phyloP scores from a whole-genome alignment of 2,113 vertebrate species.

The Stigmatopora nigra region DNA sequence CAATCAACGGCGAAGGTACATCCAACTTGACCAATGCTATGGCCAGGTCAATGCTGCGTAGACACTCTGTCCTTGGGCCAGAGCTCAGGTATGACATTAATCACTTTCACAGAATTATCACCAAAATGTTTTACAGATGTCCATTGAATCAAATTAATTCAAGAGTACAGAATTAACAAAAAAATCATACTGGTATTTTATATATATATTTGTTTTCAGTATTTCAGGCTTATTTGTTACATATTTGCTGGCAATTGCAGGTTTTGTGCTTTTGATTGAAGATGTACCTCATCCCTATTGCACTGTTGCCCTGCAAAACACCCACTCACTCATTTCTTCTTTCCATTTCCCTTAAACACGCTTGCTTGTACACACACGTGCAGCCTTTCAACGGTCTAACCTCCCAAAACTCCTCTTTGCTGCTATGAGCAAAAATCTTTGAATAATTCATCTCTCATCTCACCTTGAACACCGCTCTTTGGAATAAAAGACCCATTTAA shows the following conservation, averaged over 20 bases:
- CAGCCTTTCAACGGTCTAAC: slow-evolving; percentile 49
- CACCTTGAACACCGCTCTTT: slow-evolving; percentile 60
- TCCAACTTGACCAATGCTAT: slow-evolving; percentile 79
- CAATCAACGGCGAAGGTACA: slow-evolving; percentile 85
- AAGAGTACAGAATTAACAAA: no score
- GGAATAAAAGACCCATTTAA: slow-evolving; percentile 62
- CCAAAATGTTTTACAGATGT: neutral
- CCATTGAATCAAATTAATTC: no score
- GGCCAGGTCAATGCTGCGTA: slow-evolving; percentile 87
- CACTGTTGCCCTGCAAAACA: slow-evolving; percentile 46
- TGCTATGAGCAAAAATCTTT: slow-evolving; percentile 55
- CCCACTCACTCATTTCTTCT: slow-evolving; percentile 37
- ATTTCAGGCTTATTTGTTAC: slow-evolving; percentile 30
- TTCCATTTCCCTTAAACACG: slow-evolving; percentile 13
- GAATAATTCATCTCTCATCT: slow-evolving; percentile 66
- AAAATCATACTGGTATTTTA: no score
- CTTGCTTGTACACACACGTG: slow-evolving; percentile 20
- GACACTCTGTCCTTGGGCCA: slow-evolving; percentile 86
- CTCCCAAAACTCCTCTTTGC: slow-evolving; percentile 60
- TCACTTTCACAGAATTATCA: slow-evolving; percentile 4
- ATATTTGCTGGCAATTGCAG: slow-evolving; percentile 49
- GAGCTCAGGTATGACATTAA: slow-evolving; percentile 81
- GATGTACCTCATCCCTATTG: slow-evolving; percentile 36
- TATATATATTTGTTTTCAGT: slow-evolving; percentile 3
- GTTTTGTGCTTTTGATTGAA: slow-evolving; percentile 41